Conservation (phyloP, 2,797 vertebrate genomes). For the Phylloscopus collybita region DNA sequence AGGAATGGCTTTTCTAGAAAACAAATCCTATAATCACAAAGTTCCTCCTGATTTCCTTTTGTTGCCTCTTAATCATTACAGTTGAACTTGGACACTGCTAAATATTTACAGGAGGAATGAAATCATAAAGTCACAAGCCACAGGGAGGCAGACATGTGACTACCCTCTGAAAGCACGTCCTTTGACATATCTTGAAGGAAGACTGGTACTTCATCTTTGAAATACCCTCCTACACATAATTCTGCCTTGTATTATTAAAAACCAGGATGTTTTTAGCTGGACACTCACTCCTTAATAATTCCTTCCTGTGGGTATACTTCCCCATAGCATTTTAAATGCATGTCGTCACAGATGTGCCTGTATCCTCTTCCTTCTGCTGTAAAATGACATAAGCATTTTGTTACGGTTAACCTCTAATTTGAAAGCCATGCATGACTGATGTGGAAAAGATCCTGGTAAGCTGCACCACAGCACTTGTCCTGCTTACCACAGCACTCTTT, state of each 20-base stretch:
- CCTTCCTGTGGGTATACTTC: not conserved
- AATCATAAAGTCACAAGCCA: not conserved
- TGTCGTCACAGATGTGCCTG: not conserved
- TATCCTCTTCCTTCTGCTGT: not conserved
- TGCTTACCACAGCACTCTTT: not conserved
- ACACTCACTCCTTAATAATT: slow-evolving; percentile 21
- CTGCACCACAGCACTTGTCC: not conserved
- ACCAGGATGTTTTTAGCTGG: not conserved
- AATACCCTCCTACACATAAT: slow-evolving; percentile 40
- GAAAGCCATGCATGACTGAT: not conserved
- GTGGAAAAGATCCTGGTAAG: not conserved
- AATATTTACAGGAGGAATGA: slow-evolving; percentile 7
- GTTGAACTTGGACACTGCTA: not conserved
- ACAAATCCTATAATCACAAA: not conserved
- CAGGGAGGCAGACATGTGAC: not conserved
- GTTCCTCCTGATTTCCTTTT: not conserved
- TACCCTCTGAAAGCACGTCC: slow-evolving; percentile 22
- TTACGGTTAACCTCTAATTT: not conserved
- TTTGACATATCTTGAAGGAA: slow-evolving; percentile 39
- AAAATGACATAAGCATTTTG: not conserved
- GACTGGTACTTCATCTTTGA: slow-evolving; percentile 22
- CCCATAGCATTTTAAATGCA: not conserved
- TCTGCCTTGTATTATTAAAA: slow-evolving; percentile 19
- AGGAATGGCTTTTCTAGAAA: not conserved
- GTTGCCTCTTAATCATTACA: not conserved